These are phyloP conservation scores for Andrena dorsata DNA, from an alignment of 2,888 invertebrate genomes.

Conservation along the genomic window DNA sequence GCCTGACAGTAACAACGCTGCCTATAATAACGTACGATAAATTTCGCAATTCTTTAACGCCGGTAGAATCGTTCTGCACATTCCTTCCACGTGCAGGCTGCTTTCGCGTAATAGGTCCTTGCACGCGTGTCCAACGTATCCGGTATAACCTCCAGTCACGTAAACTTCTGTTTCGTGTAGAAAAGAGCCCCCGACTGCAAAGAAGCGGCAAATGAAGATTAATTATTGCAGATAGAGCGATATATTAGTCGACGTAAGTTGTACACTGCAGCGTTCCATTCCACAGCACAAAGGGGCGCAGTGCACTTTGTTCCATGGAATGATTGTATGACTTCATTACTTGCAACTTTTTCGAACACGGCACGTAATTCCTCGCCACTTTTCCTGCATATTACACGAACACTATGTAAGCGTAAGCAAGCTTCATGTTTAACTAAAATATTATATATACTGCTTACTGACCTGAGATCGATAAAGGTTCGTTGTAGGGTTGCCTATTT, in stretches of 20 bases:
- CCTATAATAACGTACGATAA: conserved; percentile 7
- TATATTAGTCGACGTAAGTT: conserved; percentile 22
- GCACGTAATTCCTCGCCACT: neutral
- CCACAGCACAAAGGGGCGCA: neutral
- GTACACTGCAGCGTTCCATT: neutral
- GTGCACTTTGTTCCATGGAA: neutral
- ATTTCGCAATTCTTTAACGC: conserved; percentile 14
- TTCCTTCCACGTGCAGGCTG: conserved; percentile 16
- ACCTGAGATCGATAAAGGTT: conserved; percentile 24
- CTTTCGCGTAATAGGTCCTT: conserved; percentile 30
- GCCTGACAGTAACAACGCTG: conserved; percentile 8
- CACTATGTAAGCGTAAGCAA: neutral
- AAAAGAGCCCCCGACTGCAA: conserved; percentile 1
- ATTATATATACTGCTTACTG: conserved; percentile 13
- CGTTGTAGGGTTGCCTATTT: too few species aligned
- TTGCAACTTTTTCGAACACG: neutral
- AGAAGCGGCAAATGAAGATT: conserved; percentile 40
- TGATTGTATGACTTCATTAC: neutral
- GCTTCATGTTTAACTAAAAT: neutral
- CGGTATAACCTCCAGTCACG: conserved; percentile 35
- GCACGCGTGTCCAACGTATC: conserved; percentile 34
- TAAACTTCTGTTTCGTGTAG: conserved; percentile 20
- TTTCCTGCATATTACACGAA: neutral
- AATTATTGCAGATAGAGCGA: conserved; percentile 32
- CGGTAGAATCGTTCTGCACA: conserved; percentile 1